Evolutionary conservation across 1,140 invertebrate genomes (phyloP).

Genomic region (Stratiolaelaps scimitus): DNA sequence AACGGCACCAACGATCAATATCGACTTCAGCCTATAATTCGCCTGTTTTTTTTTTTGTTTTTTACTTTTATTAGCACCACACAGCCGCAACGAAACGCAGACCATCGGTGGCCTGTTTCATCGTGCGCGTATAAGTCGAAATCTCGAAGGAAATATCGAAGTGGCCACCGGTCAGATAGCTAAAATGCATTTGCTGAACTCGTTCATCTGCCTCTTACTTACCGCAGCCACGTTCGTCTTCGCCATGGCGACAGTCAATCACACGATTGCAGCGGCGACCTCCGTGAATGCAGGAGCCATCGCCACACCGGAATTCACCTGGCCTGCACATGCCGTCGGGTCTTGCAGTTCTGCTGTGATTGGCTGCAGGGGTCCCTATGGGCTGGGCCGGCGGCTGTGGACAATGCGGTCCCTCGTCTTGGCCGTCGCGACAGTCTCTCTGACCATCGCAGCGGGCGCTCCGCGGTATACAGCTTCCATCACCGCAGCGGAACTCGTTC

Average conservation of each 20-base stretch:
- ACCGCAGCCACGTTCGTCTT: conserved; percentile 41
- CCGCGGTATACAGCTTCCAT: conserved; percentile 47
- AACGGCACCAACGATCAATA: no score
- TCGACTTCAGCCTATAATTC: no score
- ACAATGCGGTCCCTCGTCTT: conserved; percentile 35
- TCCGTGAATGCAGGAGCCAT: conserved; percentile 39
- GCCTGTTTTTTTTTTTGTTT: no score
- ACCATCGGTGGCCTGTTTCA: no score
- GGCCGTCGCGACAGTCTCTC: conserved; percentile 46
- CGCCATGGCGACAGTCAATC: conserved; percentile 39
- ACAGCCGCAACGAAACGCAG: no score
- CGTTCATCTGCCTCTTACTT: no score
- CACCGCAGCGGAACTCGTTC: conserved; percentile 38
- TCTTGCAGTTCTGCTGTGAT: conserved; percentile 36
- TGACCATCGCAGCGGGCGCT: conserved; percentile 52
- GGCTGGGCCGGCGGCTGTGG: conserved; percentile 33
- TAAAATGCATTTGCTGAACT: no score
- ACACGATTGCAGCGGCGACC: conserved; percentile 39
- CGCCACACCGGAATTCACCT: conserved; percentile 42
- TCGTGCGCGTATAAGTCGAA: no score
- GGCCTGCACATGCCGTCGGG: conserved; percentile 46
- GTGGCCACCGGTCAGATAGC: no score
- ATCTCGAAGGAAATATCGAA: no score
- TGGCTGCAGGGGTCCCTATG: conserved; percentile 28
- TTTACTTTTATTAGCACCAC: no score